Conservation (phyloP, 2,113 vertebrate genomes). For the Mesoclemmys tuberculata region DNA sequence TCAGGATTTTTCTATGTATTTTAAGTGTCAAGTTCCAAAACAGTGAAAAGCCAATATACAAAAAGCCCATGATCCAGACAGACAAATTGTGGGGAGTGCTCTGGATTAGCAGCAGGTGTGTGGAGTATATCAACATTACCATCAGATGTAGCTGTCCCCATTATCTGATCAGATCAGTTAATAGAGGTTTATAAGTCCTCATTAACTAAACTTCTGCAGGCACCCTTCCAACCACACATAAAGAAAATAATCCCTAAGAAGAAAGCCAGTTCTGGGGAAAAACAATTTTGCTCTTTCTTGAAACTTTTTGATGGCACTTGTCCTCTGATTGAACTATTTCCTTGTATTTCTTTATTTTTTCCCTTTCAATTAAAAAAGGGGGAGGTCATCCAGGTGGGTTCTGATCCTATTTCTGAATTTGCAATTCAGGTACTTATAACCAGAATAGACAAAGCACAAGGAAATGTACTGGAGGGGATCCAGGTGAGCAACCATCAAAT, state of each 20-base stretch:
- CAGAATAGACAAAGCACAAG: not conserved
- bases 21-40: not conserved
- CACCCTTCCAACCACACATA: not conserved
- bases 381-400: not conserved
- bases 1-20: slow-evolving; percentile 5
- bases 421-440: not conserved
- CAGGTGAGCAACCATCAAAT: not conserved
- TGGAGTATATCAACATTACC: not conserved
- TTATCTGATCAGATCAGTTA: not conserved
- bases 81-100: not conserved
- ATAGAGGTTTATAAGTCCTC: not conserved
- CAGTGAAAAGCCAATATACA: not conserved
- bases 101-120: not conserved
- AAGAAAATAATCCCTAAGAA: not conserved
- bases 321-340: not conserved
- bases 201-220: not conserved
- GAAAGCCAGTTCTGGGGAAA: not conserved
- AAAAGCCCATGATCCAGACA: not conserved
- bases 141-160: not conserved
- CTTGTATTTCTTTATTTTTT: not conserved
- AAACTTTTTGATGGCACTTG: not conserved
- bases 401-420: slow-evolving; percentile 2
- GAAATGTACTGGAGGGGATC: not conserved
- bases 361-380: fast-evolving
- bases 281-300: not conserved